Conservation (phyloP, 2,797 vertebrate species). For the Lindbergichthys nudifrons region DNA sequence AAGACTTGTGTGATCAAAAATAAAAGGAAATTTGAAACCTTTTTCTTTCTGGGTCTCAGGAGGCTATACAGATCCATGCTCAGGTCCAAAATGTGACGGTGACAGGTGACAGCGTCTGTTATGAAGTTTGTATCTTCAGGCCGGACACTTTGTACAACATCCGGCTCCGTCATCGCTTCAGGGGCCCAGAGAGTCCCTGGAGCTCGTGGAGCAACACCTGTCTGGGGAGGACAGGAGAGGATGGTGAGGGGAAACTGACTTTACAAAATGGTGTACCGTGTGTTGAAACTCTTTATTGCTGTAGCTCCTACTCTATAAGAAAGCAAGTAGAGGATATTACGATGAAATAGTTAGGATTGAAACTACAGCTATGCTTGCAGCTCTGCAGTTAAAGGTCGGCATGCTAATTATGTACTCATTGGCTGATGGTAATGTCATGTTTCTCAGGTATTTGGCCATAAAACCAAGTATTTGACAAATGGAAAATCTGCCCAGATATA, state of each 20-base stretch:
- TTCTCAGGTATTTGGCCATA: not conserved
- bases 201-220: conserved; percentile 75
- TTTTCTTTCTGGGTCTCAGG: no score
- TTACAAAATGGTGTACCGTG: not conserved
- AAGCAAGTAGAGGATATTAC: not conserved
- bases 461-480: not conserved
- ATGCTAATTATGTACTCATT: not conserved
- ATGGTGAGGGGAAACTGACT: conserved; percentile 58
- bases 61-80: conserved; percentile 8
- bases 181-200: conserved; percentile 57
- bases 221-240: conserved; percentile 69
- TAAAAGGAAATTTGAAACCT: no score
- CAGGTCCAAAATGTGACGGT: conserved; percentile 40
- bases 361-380: no score
- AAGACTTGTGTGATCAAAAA: no score
- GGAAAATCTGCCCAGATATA: not conserved
- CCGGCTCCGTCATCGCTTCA: conserved; percentile 71
- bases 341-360: no score
- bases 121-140: conserved; percentile 60
- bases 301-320: not conserved
- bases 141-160: conserved; percentile 75
- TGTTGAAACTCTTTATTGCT: not conserved
- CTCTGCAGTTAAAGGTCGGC: not conserved
- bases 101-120: conserved; percentile 1
- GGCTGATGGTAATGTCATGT: not conserved